These are phyloP conservation scores for Drosophila virilis DNA, from an alignment of 1,140 invertebrate genomes.

Conservation along the genomic window DNA sequence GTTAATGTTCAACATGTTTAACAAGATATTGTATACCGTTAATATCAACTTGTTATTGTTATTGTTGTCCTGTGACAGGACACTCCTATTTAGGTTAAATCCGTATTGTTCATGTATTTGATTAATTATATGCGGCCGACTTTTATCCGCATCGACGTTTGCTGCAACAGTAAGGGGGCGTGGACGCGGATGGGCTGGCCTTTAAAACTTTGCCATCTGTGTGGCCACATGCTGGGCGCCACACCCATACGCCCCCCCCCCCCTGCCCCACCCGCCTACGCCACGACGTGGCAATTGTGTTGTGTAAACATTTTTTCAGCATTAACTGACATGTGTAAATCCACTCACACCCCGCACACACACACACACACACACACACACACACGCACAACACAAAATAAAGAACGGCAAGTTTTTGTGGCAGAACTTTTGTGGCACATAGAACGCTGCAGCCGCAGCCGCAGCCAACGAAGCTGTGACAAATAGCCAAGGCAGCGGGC, in stretches of 20 bases:
- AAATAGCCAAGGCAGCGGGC: constrained; percentile 50
- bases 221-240: constrained; percentile 38
- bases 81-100: constrained; percentile 62
- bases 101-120: constrained; percentile 66
- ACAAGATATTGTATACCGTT: no score
- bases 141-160: constrained; percentile 71
- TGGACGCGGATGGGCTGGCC: no score
- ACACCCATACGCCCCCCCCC: constrained; percentile 14
- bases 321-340: constrained; percentile 81
- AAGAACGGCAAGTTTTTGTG: constrained; percentile 40
- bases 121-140: constrained; percentile 71
- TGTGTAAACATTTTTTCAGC: constrained; percentile 81
- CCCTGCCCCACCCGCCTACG: background rate
- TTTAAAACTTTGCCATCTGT: constrained; percentile 58
- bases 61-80: no score
- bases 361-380: constrained; percentile 3
- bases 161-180: no score
- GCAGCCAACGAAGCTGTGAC: constrained; percentile 62
- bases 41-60: no score
- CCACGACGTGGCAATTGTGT: constrained; percentile 66
- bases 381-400: constrained; percentile 31
- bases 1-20: no score
- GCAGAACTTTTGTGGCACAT: constrained; percentile 32
- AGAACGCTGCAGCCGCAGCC: constrained; percentile 7
- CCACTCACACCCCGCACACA: background rate